phyloP scores from a whole-genome alignment of 2,113 vertebrate genomes.

The Pipa parva region DNA sequence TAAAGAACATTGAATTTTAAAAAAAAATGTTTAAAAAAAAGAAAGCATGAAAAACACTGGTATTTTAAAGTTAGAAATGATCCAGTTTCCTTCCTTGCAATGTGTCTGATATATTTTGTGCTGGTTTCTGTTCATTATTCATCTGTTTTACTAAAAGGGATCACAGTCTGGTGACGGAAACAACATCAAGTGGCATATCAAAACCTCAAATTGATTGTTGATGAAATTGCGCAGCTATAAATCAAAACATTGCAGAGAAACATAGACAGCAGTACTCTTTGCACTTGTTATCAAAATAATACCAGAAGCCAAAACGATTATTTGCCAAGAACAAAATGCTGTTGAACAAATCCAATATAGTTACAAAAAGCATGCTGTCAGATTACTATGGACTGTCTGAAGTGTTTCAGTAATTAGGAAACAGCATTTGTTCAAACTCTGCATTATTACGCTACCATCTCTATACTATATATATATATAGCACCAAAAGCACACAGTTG shows the following conservation, averaged over 20 bases:
- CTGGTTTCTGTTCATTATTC: too few relatives aligned
- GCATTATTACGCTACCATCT: too few relatives aligned
- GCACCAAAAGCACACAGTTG: too few relatives aligned
- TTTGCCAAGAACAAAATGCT: neutral
- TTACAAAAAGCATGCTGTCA: neutral
- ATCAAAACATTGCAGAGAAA: neutral
- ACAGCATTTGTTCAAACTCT: neutral
- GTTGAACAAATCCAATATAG: conserved; percentile 8
- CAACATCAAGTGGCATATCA: neutral
- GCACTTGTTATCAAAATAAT: neutral
- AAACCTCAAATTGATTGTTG: neutral
- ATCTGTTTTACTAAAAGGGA: too few relatives aligned
- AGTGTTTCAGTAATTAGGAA: conserved; percentile 16
- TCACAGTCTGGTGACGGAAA: too few relatives aligned
- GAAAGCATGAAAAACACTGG: too few relatives aligned
- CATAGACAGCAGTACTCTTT: neutral
- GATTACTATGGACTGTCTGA: neutral
- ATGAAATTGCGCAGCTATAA: neutral
- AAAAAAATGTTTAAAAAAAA: too few relatives aligned
- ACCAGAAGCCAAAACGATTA: neutral
- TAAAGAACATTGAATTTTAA: too few relatives aligned
- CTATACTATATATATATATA: too few relatives aligned
- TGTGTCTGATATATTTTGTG: too few relatives aligned
- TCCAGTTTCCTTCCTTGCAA: too few relatives aligned
- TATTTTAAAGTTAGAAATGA: too few relatives aligned